These are phyloP conservation scores for Nezara viridula DNA, from an alignment of 2,888 invertebrate species.

Conservation along the genomic window DNA sequence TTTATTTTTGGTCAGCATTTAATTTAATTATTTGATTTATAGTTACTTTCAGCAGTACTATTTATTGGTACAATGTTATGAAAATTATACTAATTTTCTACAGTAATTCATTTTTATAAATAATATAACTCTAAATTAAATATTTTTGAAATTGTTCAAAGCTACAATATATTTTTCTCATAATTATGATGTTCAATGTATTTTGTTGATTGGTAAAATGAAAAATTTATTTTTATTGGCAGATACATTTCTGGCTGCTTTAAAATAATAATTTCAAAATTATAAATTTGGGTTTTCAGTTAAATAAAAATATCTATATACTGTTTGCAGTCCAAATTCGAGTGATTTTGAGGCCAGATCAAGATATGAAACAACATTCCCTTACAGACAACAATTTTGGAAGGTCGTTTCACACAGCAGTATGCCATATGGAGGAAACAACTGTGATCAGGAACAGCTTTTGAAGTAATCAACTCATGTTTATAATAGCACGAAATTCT, in stretches of 20 bases:
- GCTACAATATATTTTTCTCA: too few relatives aligned
- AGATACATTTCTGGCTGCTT: background rate
- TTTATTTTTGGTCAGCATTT: too few relatives aligned
- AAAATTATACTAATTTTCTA: too few relatives aligned
- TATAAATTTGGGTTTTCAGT: background rate
- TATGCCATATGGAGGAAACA: slow-evolving; percentile 54
- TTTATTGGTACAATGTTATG: too few relatives aligned
- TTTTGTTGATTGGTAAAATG: too few relatives aligned
- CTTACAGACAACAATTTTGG: slow-evolving; percentile 61
- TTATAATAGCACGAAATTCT: too few relatives aligned
- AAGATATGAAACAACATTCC: slow-evolving; percentile 54
- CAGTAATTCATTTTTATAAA: too few relatives aligned
- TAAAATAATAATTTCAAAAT: background rate
- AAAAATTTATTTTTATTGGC: too few relatives aligned
- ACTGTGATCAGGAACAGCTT: slow-evolving; percentile 60
- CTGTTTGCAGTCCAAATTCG: slow-evolving; percentile 30
- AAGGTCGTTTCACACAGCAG: slow-evolving; percentile 60
- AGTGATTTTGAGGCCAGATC: slow-evolving; percentile 60
- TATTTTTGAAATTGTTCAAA: too few relatives aligned
- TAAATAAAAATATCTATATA: background rate
- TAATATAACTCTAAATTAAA: too few relatives aligned
- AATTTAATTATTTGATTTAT: background rate
- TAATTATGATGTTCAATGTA: too few relatives aligned
- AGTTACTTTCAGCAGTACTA: background rate
- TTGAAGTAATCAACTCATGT: slow-evolving; percentile 58